Evolutionary conservation across 2,113 vertebrate species (phyloP), one percentile per base, ranked within the genome.

Genomic region (Microcebus lehilahytsara): DNA sequence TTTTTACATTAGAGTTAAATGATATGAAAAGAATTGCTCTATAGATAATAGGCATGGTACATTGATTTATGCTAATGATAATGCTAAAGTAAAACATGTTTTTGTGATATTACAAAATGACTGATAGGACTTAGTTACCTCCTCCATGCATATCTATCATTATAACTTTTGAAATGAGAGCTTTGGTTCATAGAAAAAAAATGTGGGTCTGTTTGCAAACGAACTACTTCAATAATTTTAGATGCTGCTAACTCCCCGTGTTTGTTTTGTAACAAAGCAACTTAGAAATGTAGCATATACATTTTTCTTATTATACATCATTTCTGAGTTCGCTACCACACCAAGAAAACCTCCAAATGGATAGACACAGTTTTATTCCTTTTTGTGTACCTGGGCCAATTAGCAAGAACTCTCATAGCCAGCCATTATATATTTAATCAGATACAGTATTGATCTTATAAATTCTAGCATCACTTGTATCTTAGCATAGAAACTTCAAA

Each of bases 31-130:
- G 37, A 89, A 46, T 89, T 86, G n/a, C 80, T 95, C 53, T 53
- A 84, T 49, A 60, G 83, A 98, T 81, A 96, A 94, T 77, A 93
- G 71, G 40, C 91, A 98, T 93, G 93, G 95, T 85, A 95, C 89
- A 98, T 95, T 95, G 86, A 96, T 95, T 98, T 95, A 95, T 95
- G 83, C 79, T 97, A 97, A 97, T 93, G 84, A 92, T 27, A 77
- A 62, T 66, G 90, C 92, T 92, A 96, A 96, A 90, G n/a, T 23
- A 56, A 87, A 95, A 72, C 32, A 78, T 89, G 22, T 42, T 96
- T 96, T 94, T 81, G 77, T 75, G 71, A 94, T 95, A 91, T 86
- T 95, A 93, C 87, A 90, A 85, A 96, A 91, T 96, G 62, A 93
- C 25, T 93, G n/a, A 78, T 30, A 81, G 46, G 60, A 86, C 42